Conservation (phyloP, 2,797 vertebrate genomes). For the Lacerta bilineata region DNA sequence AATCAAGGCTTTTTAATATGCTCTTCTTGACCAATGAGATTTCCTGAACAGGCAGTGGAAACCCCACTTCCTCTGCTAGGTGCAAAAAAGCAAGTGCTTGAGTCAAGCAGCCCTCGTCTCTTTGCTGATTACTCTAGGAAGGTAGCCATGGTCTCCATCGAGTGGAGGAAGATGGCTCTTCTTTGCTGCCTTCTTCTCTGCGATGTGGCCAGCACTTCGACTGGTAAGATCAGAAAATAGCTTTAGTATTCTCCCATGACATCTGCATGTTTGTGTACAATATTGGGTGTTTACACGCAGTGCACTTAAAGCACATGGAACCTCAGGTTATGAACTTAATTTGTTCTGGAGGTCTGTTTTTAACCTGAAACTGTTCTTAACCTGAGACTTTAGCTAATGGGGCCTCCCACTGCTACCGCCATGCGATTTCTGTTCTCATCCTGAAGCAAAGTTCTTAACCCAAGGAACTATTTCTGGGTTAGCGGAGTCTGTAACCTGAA, state of each 20-base stretch:
- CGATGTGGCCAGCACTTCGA: background rate
- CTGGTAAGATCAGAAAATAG: slow-evolving; percentile 21
- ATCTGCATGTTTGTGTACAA: too few relatives aligned
- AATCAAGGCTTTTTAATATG: background rate
- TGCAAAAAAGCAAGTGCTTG: background rate
- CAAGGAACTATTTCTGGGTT: too few relatives aligned
- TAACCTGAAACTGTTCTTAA: too few relatives aligned
- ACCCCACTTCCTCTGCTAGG: slow-evolving; percentile 31
- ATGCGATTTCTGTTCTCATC: too few relatives aligned
- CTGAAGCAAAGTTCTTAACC: too few relatives aligned
- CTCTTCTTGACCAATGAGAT: slow-evolving; percentile 16
- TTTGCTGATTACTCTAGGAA: background rate
- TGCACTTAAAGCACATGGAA: too few relatives aligned
- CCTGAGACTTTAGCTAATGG: too few relatives aligned
- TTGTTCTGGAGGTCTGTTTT: too few relatives aligned
- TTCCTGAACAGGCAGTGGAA: slow-evolving; percentile 8
- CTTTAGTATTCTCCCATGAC: background rate
- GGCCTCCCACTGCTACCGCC: too few relatives aligned
- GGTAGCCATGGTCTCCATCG: slow-evolving; percentile 1
- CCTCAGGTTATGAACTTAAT: too few relatives aligned
- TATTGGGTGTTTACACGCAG: too few relatives aligned
- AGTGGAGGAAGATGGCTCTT: background rate
- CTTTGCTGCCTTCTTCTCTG: background rate
- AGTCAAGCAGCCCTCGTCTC: background rate
- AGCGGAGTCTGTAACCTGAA: too few relatives aligned